phyloP scores from a whole-genome alignment of 1,140 invertebrate genomes.

The Procambarus virginalis region DNA sequence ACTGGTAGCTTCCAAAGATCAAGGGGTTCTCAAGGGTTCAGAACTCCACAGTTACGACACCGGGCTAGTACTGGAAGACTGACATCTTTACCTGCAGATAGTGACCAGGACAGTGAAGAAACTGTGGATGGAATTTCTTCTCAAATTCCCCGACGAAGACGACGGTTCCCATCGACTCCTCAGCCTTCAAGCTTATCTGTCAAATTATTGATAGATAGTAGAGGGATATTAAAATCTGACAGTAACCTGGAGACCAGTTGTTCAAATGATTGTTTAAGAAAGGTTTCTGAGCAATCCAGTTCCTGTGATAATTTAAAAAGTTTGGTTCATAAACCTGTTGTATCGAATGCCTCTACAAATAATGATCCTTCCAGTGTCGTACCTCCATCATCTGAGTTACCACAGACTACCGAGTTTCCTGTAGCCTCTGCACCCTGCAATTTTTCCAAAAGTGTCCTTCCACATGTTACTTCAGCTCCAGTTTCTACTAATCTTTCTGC shows the following conservation, averaged over 20 bases:
- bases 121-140: conserved; percentile 15
- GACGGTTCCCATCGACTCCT: neutral
- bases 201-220: conserved; percentile 38
- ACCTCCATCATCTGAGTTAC: neutral
- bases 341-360: neutral
- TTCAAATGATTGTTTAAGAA: conserved; percentile 13
- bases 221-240: conserved; percentile 18
- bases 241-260: neutral
- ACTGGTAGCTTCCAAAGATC: neutral
- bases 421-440: neutral
- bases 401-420: neutral
- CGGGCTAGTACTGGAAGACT: conserved; percentile 21
- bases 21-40: conserved; percentile 4
- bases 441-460: neutral
- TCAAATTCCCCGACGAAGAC: conserved; percentile 16
- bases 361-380: neutral
- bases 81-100: conserved; percentile 1
- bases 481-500: neutral
- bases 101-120: conserved; percentile 59
- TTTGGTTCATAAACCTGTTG: neutral
- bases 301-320: neutral
- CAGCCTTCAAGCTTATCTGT: conserved; percentile 32
- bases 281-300: neutral
- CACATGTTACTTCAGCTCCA: conserved; percentile 29
- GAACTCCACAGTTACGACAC: conserved; percentile 22